Evolutionary conservation across 2,113 vertebrate species (phyloP), one percentile per base, ranked within the genome.

Genomic region (Argyrosomus japonicus): DNA sequence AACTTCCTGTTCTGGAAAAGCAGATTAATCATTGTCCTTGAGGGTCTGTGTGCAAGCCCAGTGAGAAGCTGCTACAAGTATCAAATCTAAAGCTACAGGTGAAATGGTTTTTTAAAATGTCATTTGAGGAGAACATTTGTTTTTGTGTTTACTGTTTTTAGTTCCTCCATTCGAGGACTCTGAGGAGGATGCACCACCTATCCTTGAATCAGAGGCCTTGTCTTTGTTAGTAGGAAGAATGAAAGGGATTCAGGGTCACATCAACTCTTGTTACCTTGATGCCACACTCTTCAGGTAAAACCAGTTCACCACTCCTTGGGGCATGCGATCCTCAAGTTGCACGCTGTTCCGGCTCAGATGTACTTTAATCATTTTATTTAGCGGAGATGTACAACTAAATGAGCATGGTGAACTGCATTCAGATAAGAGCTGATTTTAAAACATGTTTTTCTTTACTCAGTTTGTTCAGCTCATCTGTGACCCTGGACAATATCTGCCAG

Each of bases 181-280:
- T 0, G 83, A 79, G 1, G 93, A 93, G 50, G 85, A 94, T 67
- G 81, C 81, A 0, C 88, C 91, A 3, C 94, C 95, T n/a, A 68
- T 95, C 21, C 81, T 87, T 48, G 95, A 96, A 74, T 91, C 91
- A 0, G 70, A 95, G 58, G 95, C 58, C 6, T 64, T 87, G 47
- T 77, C 91, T 45, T 81, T 95, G 84, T 83, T 96, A 18, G 88
- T 94, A 63, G 96, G 96, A 17, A 91, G 60, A 80, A 96, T 96
- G 94, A 96, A 93, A 68, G 96, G 96, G 57, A 96, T 96, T 84
- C 96, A 96, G 81, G 96, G 96, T 23, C 95, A 96, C 74, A 92
- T 93, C 82, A 96, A 96, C 80, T 96, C 96, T 56, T 96, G 96
- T 75, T 96, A 96, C 84, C 91, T 96, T 14, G 96, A 96, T 67